Percentiles rank a stretch among this genome's conserved stretches.
phyloP scores from a whole-genome alignment of 35 echinoderm and acorn worm species.

The Lytechinus variegatus region DNA sequence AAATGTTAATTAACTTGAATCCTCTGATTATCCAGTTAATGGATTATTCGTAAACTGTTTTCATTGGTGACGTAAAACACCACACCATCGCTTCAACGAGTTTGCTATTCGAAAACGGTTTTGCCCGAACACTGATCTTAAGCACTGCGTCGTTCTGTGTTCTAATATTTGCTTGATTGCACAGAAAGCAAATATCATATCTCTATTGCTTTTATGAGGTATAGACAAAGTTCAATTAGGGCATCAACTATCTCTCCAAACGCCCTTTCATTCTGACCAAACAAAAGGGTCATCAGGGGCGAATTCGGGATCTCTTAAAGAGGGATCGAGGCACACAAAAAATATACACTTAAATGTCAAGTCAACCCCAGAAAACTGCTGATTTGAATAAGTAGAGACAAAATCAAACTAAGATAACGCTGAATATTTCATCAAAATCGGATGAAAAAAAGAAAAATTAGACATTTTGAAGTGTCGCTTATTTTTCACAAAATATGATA shows the following conservation, averaged over 20 bases:
- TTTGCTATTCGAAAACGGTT: not conserved
- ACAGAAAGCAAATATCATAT: not conserved
- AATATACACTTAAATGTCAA: no score
- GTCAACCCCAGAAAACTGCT: no score
- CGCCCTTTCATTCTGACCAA: not conserved
- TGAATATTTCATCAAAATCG: no score
- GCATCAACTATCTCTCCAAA: not conserved
- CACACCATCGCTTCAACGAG: not conserved
- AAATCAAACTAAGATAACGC: no score
- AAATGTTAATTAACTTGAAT: not conserved
- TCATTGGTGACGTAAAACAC: not conserved
- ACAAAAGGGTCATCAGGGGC: not conserved
- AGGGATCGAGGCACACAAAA: not conserved
- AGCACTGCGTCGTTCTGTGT: not conserved
- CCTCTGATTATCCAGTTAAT: not conserved
- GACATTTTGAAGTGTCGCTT: no score
- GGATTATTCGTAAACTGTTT: not conserved
- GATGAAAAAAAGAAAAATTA: no score
- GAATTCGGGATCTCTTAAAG: not conserved
- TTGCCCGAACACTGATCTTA: not conserved
- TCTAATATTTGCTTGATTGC: not conserved
- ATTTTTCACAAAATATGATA: no score
- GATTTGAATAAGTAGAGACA: no score
- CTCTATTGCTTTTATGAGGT: not conserved
- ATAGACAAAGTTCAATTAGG: not conserved